These are phyloP conservation scores for Yponomeuta malinellus DNA, from an alignment of 2,888 invertebrate genomes.

Conservation along the genomic window DNA sequence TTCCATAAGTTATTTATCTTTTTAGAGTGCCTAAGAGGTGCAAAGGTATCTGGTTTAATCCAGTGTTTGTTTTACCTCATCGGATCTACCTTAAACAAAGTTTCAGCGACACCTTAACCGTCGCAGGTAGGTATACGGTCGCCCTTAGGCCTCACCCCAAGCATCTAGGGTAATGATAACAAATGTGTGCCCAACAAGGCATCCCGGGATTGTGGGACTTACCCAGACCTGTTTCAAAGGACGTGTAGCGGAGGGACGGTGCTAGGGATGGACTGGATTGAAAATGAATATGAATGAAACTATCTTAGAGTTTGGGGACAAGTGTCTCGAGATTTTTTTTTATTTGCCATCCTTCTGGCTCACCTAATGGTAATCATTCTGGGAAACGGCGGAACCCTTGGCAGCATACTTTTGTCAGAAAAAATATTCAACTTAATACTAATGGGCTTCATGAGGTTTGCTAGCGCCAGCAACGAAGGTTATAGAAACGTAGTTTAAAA, in stretches of 20 bases:
- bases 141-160: constrained; percentile 8
- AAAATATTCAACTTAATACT: too few relatives aligned
- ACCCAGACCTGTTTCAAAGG: background rate
- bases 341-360: too few relatives aligned
- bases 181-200: constrained; percentile 32
- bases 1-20: too few relatives aligned
- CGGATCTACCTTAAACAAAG: background rate
- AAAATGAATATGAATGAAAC: background rate
- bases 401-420: too few relatives aligned
- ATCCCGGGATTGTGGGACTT: constrained; percentile 12
- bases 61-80: background rate
- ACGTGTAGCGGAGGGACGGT: background rate
- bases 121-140: constrained; percentile 1
- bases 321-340: too few relatives aligned
- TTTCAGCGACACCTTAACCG: background rate
- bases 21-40: too few relatives aligned
- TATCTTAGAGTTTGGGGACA: background rate
- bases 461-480: too few relatives aligned
- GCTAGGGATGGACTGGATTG: background rate
- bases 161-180: constrained; percentile 36
- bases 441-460: too few relatives aligned
- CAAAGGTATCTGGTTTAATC: background rate
- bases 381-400: too few relatives aligned
- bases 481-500: too few relatives aligned
- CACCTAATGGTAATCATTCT: too few relatives aligned